Evolutionary conservation across 2,888 invertebrate genomes (phyloP).

Genomic region (Anthrax anthrax): DNA sequence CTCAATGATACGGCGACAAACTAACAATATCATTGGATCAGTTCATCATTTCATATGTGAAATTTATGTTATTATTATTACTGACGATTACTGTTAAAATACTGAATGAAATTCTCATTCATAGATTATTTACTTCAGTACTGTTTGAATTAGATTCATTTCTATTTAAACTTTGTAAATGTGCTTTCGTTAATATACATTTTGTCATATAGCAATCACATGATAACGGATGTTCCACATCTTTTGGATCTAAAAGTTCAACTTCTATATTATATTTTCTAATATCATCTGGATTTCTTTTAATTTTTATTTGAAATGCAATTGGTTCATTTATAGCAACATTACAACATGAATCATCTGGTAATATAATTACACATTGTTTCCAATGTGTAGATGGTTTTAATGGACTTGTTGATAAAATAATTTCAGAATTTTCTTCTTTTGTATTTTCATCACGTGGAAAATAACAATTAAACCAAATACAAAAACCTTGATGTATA

Average conservation of each 20-base stretch:
- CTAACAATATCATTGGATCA: no score
- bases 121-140: no score
- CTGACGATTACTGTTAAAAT: no score
- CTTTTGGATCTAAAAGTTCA: conserved; percentile 51
- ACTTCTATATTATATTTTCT: conserved; percentile 51
- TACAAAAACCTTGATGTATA: conserved; percentile 55
- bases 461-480: conserved; percentile 71
- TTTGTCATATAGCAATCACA: conserved; percentile 64
- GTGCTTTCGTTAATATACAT: conserved; percentile 52
- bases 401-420: conserved; percentile 67
- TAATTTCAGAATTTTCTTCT: conserved; percentile 36
- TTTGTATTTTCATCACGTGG: conserved; percentile 44
- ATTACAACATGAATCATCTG: conserved; percentile 41
- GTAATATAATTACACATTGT: conserved; percentile 75
- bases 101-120: no score
- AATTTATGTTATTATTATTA: no score
- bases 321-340: conserved; percentile 43
- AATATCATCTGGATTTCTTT: conserved; percentile 20
- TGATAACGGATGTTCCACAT: conserved; percentile 59
- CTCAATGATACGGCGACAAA: no score
- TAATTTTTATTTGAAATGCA: conserved; percentile 51
- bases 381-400: conserved; percentile 80
- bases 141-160: conserved; percentile 5
- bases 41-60: no score
- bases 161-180: conserved; percentile 24